A percentile compares a stretch with the other conserved stretches of the same genome.
phyloP scores from a whole-genome alignment of 2,797 vertebrate genomes.

The Spinibarbus caldwelli region DNA sequence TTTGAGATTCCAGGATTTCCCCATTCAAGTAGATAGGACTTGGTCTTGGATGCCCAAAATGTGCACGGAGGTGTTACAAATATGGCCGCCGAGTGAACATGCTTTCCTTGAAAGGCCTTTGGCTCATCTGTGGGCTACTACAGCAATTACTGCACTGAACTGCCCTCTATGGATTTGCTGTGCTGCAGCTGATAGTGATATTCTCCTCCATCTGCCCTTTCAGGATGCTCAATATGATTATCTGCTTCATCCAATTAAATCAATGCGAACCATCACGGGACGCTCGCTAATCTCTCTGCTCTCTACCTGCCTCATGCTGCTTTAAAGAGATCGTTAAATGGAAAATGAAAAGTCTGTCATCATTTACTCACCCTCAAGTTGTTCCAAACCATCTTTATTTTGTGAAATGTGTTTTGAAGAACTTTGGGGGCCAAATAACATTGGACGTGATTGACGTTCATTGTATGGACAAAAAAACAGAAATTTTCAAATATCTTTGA shows the following conservation, averaged over 20 bases:
- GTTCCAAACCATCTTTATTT: neutral
- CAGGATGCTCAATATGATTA: slow-evolving; percentile 59
- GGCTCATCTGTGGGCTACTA: neutral
- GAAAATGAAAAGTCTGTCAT: neutral
- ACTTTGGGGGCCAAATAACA: neutral
- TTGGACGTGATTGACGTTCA: neutral
- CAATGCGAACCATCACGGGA: slow-evolving; percentile 28
- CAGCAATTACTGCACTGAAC: slow-evolving; percentile 3
- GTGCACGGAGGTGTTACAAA: neutral
- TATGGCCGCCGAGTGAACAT: neutral
- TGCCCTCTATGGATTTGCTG: slow-evolving; percentile 27
- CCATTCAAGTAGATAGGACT: neutral
- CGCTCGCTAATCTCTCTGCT: slow-evolving; percentile 43
- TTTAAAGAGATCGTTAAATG: neutral
- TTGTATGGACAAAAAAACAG: neutral
- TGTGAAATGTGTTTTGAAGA: neutral
- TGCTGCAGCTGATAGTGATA: slow-evolving; percentile 61
- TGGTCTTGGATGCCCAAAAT: neutral
- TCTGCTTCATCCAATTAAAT: slow-evolving; percentile 68
- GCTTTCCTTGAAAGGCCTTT: neutral
- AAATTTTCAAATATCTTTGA: slow-evolving; percentile 51
- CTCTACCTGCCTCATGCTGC: slow-evolving; percentile 32
- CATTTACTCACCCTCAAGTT: neutral
- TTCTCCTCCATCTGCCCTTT: slow-evolving; percentile 71
- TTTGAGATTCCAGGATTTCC: neutral